A percentile compares a stretch with the other conserved stretches of the same genome.
These are phyloP conservation scores for Dolichopus griseipennis DNA, from an alignment of 2,888 invertebrate genomes.

Conservation along the genomic window DNA sequence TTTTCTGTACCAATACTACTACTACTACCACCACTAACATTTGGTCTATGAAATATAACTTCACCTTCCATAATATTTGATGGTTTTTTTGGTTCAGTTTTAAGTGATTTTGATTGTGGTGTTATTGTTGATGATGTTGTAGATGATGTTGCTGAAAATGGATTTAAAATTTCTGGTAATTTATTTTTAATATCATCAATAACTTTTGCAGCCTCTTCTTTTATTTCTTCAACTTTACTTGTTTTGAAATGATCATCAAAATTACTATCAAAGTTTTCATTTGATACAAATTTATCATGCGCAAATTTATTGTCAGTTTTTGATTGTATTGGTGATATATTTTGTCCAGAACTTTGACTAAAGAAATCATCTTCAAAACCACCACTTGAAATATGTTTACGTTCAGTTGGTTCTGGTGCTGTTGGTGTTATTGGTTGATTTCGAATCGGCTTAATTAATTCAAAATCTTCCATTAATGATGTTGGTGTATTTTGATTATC, in stretches of 20 bases:
- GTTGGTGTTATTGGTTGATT: not conserved
- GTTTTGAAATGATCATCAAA: too few species aligned
- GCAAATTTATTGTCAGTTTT: not conserved
- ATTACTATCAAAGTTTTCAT: not conserved
- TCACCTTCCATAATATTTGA: not conserved
- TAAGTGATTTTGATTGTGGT: not conserved
- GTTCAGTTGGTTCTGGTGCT: not conserved
- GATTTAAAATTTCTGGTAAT: not conserved
- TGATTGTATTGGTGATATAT: not conserved
- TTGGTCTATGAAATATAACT: not conserved
- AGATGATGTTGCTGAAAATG: not conserved
- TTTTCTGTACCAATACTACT: too few species aligned
- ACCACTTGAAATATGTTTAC: not conserved
- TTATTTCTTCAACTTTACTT: not conserved
- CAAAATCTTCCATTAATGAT: not conserved
- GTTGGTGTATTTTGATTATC: not conserved
- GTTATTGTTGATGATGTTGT: not conserved
- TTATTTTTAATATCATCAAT: not conserved
- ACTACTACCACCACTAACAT: not conserved
- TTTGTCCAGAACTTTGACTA: not conserved
- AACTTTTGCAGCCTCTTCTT: not conserved
- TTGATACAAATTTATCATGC: not conserved
- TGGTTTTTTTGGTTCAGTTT: not conserved
- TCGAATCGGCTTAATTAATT: not conserved
- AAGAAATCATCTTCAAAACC: not conserved